Base-by-base conservation (phyloP, 1,140 invertebrate genomes). In the Trypoxylus dichotomus region DNA sequence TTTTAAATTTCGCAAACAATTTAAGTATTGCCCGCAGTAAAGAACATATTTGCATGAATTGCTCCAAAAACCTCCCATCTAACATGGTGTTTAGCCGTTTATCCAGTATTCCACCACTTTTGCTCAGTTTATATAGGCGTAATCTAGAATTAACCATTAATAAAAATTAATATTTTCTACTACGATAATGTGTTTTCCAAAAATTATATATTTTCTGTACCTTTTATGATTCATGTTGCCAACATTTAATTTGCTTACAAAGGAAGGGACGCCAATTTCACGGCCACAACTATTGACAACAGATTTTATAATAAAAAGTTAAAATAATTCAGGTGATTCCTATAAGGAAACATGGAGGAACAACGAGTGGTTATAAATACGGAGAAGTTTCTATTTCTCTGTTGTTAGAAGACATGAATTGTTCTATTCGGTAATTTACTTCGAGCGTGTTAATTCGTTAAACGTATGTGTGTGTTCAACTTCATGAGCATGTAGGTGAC, bases 381-480 rank as follows among this genome's bases (percentile, higher is more conserved):
- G 37, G 72, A 21, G 72, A 74, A 74, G 19, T 19, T 41, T 41
- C 21, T 15, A 21, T 24, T 25, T 19, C 41, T 74, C 29, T 21
- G 10, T 43, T 29, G 8, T 29, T 41, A 41, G 13, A 74, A 74
- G 29, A 24, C 19, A 74, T 74, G 29, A 41, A 41, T 29, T 29
- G 21, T 68, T 74, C 29, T 37, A n/a, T n/a, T n/a, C n/a, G n/a
- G 29, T 10, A 71, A 41, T 74, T 19, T 74, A 29, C 29, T 19
- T 42, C 10, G 15, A n/a, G 11, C 15, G 41, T 74, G 27, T 32
- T 27, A 71, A 71, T 74, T 42, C 72, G 27, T 41, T 74, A 74
- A 74, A 37, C 72, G 72, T 71, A 27, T 27, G 68, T 71, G 29
- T 21, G 41, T 74, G 72, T 74, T 74, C 72, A 15, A 68, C 27